Base-by-base conservation (phyloP, 2,888 invertebrate species). In the Drosophila recens region DNA sequence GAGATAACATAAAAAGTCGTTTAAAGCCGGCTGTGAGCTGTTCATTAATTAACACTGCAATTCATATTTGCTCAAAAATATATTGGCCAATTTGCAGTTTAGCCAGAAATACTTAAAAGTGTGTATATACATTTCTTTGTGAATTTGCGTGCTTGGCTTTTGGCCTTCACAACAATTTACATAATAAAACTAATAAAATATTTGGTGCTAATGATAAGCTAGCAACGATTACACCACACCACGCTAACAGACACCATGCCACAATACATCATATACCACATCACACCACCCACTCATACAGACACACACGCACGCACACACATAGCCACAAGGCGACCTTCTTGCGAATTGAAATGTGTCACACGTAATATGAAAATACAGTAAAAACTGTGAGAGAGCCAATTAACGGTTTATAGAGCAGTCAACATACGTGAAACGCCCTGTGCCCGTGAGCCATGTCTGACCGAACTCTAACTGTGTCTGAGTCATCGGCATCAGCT, bases 151-250 rank as follows among this genome's bases (percentile, higher is more conserved):
- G 69, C 48, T 58, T 36, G 6, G 10, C 8, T 5, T 43, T 17
- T 52, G 62, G 64, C 76, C 71, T 82, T 80, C 64, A 23, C 13
- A 42, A 48, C 42, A 68, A 75, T 79, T 62, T 68, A 56, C 53
- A 75, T 65, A 79, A 69, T 61, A 65, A 76, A 81, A 72, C 46
- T 49, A 74, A 76, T 49, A 51, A 79, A 77, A 70, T 62, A 57
- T 64, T 76, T 51, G 46, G 38, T 58, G 68, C 49, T 65, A 62
- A 68, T 62, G 59, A 80, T 69, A 69, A 76, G 46, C 51, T 49
- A 49, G 38, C 66, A 67, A 62, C 46, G 46, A 53, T 57, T 61
- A 75, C 57, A 62, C 40, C 67, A 61, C 30, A 38, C 49, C 23
- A 13, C 20, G 8, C 4, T 23, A 49, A 40, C 3, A 57, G 23